Conservation (phyloP, 2,113 vertebrate species). For the Zosterops pallidus region DNA sequence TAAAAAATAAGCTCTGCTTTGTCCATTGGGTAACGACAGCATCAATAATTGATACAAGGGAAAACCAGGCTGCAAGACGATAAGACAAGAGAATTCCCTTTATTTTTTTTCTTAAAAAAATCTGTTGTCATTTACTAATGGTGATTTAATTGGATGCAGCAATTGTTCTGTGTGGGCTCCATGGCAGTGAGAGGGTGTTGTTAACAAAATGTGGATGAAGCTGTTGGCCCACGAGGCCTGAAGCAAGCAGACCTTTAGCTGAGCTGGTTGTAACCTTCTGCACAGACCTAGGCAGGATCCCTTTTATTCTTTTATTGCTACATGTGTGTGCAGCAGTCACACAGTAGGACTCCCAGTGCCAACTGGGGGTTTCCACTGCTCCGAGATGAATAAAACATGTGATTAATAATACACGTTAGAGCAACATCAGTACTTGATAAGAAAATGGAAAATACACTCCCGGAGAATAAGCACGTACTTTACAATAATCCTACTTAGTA, state of each 20-base stretch:
- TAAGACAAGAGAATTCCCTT: background rate
- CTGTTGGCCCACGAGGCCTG: background rate
- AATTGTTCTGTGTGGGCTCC: background rate
- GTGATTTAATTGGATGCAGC: background rate
- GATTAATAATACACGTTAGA: slow-evolving; percentile 34
- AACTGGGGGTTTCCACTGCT: background rate
- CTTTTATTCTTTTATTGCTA: background rate
- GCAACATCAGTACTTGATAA: background rate
- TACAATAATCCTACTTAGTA: slow-evolving; percentile 22
- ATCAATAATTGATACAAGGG: background rate
- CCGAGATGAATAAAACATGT: slow-evolving; percentile 9
- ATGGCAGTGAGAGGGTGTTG: background rate
- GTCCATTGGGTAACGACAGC: background rate
- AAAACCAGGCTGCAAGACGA: background rate
- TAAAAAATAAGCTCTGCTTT: background rate
- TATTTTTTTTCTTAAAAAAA: background rate
- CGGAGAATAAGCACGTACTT: background rate
- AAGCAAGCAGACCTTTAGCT: background rate
- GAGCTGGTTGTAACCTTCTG: background rate
- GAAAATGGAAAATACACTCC: background rate
- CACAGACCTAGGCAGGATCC: background rate
- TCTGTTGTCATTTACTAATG: background rate
- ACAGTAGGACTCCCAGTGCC: background rate
- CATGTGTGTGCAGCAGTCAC: background rate
- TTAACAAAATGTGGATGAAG: background rate